These are phyloP conservation scores for Pollenia labialis DNA, from an alignment of 2,888 invertebrate species.

Conservation along the genomic window DNA sequence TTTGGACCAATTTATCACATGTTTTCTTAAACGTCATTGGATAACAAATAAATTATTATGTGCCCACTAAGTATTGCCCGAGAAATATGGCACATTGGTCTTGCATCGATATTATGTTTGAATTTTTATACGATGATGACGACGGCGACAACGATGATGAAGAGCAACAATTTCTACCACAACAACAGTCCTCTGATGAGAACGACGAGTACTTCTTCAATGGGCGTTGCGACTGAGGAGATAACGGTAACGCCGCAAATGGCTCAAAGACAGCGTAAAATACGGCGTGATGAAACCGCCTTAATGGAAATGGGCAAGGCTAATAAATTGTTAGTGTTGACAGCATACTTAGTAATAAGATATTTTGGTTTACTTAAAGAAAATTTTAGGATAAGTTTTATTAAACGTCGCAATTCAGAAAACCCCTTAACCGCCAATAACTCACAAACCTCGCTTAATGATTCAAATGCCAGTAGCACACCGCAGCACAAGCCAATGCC, in stretches of 20 bases:
- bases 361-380: background rate
- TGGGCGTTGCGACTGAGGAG: slow-evolving; percentile 79
- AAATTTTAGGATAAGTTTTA: slow-evolving; percentile 82
- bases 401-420: slow-evolving; percentile 83
- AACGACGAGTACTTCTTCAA: slow-evolving; percentile 84
- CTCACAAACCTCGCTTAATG: slow-evolving; percentile 83
- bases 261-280: slow-evolving; percentile 75
- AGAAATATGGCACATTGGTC: too few species aligned
- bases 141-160: slow-evolving; percentile 75
- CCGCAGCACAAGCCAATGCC: slow-evolving; percentile 76
- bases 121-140: too few species aligned
- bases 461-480: slow-evolving; percentile 81
- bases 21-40: too few species aligned
- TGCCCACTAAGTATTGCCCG: too few species aligned
- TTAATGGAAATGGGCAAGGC: slow-evolving; percentile 84
- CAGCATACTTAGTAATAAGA: background rate
- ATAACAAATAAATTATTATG: too few species aligned
- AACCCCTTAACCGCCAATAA: slow-evolving; percentile 78
- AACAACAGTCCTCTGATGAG: slow-evolving; percentile 79
- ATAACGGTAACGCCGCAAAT: slow-evolving; percentile 70
- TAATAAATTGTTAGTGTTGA: slow-evolving; percentile 83
- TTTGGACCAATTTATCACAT: too few species aligned
- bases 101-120: too few species aligned
- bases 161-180: slow-evolving; percentile 75
- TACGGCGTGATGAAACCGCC: slow-evolving; percentile 81